Base-by-base conservation (phyloP, 2,888 invertebrate species). In the Chaetoderma sp. region DNA sequence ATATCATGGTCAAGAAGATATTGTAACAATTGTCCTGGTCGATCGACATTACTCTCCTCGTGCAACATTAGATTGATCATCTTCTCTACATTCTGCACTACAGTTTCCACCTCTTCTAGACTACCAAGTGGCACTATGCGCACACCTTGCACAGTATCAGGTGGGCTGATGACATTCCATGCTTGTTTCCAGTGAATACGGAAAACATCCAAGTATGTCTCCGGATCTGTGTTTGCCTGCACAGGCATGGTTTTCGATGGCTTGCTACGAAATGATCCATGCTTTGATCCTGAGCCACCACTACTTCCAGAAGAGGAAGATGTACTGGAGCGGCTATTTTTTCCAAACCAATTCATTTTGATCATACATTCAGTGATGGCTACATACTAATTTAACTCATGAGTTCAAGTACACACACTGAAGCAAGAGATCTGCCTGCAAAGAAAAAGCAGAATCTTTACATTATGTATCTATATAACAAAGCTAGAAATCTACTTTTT, bases 131-230 rank as follows among this genome's bases (percentile, higher is more conserved):
- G n/a, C n/a, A n/a, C n/a, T n/a, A n/a, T n/a, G n/a, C n/a, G n/a
- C n/a, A n/a, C n/a, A 2, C 16, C n/a, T 4, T 13, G 16, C 32
- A 57, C 28, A 36, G 36, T 52, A 23, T 70, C 42, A 25, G 52
- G 45, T 58, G 49, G 59, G 61, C 67, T 88, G 77, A 96, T 94
- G 65, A 96, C 94, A 2, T 54, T 66, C 79, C 91, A 88, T 1
- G 93, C 94, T 86, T 96, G 96, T 81, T 94, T 93, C 95, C 96
- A 96, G 86, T 96, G 96, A 85, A 94, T 94, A 85, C 93, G 92
- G 88, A 96, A 96, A 80, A 95, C 95, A 86, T 93, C 94, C 83
- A 93, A 94, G 87, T 95, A 95, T 6, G 96, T 96, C 60, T 79
- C 80, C 2, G 85, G 84, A 63, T 93, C 92, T 0, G 94, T 84